These are phyloP conservation scores for Papilio polyxenes DNA, from an alignment of 1,140 invertebrate species.

Conservation along the genomic window DNA sequence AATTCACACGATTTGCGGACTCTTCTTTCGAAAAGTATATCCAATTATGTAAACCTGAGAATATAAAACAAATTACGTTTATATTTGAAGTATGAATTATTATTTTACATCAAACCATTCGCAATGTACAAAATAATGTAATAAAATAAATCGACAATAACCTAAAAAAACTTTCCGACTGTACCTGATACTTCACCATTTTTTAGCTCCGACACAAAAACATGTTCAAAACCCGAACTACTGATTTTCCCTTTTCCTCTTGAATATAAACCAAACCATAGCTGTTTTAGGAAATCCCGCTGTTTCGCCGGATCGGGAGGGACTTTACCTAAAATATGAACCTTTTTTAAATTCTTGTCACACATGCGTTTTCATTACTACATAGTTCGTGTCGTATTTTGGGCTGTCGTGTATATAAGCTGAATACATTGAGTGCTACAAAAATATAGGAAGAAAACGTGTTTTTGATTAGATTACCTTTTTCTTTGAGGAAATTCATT, in stretches of 20 bases:
- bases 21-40: slow-evolving; percentile 91
- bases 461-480: slow-evolving; percentile 76
- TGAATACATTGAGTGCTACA: background rate
- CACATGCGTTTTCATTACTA: background rate
- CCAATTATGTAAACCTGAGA: slow-evolving; percentile 94
- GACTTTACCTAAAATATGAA: slow-evolving; percentile 74
- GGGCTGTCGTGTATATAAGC: background rate
- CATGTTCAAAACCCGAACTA: slow-evolving; percentile 93
- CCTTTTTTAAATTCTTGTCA: background rate
- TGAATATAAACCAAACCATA: slow-evolving; percentile 92
- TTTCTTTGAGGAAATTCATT: slow-evolving; percentile 86
- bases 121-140: background rate
- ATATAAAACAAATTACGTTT: slow-evolving; percentile 52
- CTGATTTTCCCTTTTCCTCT: slow-evolving; percentile 87
- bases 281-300: slow-evolving; percentile 85
- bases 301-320: slow-evolving; percentile 84
- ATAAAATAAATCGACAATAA: background rate
- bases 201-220: slow-evolving; percentile 92
- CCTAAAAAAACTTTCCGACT: background rate
- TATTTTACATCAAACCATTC: background rate
- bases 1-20: slow-evolving; percentile 84
- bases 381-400: background rate
- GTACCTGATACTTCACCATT: slow-evolving; percentile 84
- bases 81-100: no score
- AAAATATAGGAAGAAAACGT: background rate